Percentiles rank a stretch among this genome's conserved stretches.
These are phyloP conservation scores for Eretmodus cyanostictus DNA, from an alignment of 2,113 vertebrate species.

Conservation along the genomic window DNA sequence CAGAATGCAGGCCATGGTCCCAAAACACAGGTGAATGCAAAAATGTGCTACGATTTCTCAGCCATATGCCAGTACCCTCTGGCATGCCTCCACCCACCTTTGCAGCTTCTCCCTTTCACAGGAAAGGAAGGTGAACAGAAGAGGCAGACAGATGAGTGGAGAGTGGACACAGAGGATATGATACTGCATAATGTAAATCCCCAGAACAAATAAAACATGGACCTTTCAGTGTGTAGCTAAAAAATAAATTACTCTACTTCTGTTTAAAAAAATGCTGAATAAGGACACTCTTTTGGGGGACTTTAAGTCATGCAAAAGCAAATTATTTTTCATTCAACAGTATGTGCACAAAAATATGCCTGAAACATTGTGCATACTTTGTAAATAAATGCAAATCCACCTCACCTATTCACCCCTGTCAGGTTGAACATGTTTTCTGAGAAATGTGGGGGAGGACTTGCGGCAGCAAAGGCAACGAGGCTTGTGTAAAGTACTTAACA, in stretches of 20 bases:
- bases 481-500: conserved; percentile 9
- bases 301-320: neutral
- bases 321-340: neutral
- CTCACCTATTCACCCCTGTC: conserved; percentile 58
- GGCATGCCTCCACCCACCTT: conserved; percentile 27
- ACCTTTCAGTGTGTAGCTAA: neutral
- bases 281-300: neutral
- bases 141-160: neutral
- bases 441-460: conserved; percentile 3
- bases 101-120: conserved; percentile 4
- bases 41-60: conserved; percentile 9
- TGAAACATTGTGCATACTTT: conserved; percentile 3
- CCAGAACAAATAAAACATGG: neutral
- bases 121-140: neutral
- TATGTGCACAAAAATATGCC: neutral
- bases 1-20: neutral
- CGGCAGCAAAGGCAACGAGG: conserved; percentile 1
- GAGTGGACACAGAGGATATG: neutral
- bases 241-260: neutral
- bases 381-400: conserved; percentile 54
- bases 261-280: neutral
- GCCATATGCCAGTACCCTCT: conserved; percentile 33
- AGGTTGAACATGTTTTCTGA: conserved; percentile 32
- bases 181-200: conserved; percentile 25
- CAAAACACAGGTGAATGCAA: conserved; percentile 17